Conservation (phyloP, 2,113 vertebrate species). For the Ictalurus punctatus region DNA sequence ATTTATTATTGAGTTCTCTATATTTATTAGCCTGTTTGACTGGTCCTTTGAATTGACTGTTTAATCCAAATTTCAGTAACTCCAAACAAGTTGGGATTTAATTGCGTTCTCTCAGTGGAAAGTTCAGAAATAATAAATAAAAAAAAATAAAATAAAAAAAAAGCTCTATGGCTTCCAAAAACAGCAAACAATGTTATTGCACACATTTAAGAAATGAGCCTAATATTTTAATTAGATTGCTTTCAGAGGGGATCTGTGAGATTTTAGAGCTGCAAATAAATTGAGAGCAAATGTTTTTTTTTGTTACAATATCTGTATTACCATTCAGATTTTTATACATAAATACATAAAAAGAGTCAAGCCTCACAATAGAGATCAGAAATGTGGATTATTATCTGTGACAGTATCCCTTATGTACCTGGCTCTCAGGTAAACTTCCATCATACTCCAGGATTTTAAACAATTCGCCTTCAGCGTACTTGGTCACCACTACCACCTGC, state of each 20-base stretch:
- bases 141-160: too few species aligned
- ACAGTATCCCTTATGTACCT: constrained; percentile 69
- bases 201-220: neutral
- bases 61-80: neutral
- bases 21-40: neutral
- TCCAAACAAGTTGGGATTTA: neutral
- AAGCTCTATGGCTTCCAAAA: neutral
- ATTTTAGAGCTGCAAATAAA: neutral
- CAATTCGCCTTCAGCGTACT: constrained; percentile 93
- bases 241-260: neutral
- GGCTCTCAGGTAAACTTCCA: constrained; percentile 84
- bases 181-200: neutral
- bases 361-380: neutral
- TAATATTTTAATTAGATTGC: neutral
- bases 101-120: neutral
- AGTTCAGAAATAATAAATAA: too few species aligned
- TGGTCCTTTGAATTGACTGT: neutral
- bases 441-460: constrained; percentile 95
- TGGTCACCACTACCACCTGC: constrained; percentile 95
- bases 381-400: neutral
- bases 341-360: neutral
- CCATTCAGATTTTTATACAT: neutral
- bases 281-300: neutral
- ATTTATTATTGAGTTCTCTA: neutral
- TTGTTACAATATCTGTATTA: neutral